A percentile compares a stretch with the other conserved stretches of the same genome.
These are phyloP conservation scores for Drosophila koepferae DNA, from an alignment of 2,888 invertebrate species.

Conservation along the genomic window DNA sequence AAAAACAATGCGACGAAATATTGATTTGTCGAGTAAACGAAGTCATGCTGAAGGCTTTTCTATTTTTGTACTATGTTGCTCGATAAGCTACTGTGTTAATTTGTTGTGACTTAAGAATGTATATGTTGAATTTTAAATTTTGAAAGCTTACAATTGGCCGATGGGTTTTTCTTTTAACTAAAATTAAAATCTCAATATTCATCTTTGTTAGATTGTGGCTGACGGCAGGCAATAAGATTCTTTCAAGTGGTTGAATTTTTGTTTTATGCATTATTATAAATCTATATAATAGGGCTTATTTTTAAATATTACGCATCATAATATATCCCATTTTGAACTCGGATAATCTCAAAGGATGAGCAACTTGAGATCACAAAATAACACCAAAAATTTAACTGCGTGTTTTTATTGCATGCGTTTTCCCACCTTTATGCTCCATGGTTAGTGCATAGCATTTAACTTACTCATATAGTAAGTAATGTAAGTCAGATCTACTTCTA, in stretches of 20 bases:
- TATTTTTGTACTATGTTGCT: not conserved
- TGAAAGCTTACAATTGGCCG: too few species aligned
- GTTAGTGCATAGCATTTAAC: not conserved
- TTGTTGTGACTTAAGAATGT: not conserved
- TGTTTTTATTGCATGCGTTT: constrained; percentile 6
- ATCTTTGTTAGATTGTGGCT: not conserved
- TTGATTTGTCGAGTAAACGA: constrained; percentile 4
- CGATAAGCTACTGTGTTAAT: not conserved
- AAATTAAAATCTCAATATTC: not conserved
- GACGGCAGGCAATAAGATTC: too few species aligned
- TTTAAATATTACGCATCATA: too few species aligned
- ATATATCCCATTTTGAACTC: not conserved
- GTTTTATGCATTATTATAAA: too few species aligned
- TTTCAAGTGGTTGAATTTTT: too few species aligned
- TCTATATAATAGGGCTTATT: too few species aligned
- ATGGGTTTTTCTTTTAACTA: too few species aligned
- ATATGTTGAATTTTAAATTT: not conserved
- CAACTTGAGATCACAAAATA: constrained; percentile 3
- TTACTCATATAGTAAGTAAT: not conserved
- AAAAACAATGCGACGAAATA: not conserved
- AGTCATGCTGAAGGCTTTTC: not conserved
- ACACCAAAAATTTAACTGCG: not conserved
- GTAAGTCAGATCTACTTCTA: not conserved
- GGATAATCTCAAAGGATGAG: constrained; percentile 2
- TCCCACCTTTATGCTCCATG: constrained; percentile 1